Percentiles rank a stretch among this genome's conserved stretches.
Evolutionary conservation across 2,888 invertebrate species (phyloP).

Genomic region (Biston stratarius): DNA sequence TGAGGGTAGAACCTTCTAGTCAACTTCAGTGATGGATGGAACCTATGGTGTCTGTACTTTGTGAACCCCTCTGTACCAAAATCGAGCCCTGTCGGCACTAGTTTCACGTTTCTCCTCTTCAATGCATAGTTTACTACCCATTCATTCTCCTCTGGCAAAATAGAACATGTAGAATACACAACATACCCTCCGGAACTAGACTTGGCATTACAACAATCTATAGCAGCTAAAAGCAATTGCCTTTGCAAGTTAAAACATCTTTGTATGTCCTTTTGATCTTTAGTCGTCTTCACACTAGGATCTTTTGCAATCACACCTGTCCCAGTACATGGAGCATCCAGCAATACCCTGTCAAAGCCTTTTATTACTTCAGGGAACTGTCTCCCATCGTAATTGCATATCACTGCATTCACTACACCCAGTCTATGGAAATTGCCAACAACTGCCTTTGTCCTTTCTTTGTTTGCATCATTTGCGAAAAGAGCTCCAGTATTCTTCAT

Average conservation of each 20-base stretch:
- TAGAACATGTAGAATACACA: constrained; percentile 99
- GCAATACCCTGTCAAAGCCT: constrained; percentile 97
- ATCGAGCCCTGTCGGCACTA: constrained; percentile 96
- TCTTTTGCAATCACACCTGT: constrained; percentile 99
- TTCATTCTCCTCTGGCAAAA: constrained; percentile 99
- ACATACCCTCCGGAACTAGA: constrained; percentile 97
- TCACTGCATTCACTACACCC: constrained; percentile 97
- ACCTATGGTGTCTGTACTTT: constrained; percentile 93
- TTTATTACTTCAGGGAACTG: constrained; percentile 94
- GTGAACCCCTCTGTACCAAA: constrained; percentile 98
- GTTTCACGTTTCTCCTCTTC: constrained; percentile 96
- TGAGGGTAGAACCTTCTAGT: constrained; percentile 98
- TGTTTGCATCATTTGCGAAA: constrained; percentile 98
- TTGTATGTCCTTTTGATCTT: constrained; percentile 95
- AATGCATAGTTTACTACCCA: constrained; percentile 98
- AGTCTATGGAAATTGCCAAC: constrained; percentile 98
- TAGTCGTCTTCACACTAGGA: constrained; percentile 97
- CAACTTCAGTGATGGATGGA: constrained; percentile 95
- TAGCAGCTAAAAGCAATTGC: constrained; percentile 97
- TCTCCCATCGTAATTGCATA: constrained; percentile 96
- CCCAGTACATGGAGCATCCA: constrained; percentile 99
- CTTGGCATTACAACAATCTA: constrained; percentile 97
- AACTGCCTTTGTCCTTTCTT: constrained; percentile 95
- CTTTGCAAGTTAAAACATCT: constrained; percentile 97
- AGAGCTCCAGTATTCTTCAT: constrained; percentile 99